Conservation (phyloP, 2,888 invertebrate genomes). For the Napeogenes sylphis region DNA sequence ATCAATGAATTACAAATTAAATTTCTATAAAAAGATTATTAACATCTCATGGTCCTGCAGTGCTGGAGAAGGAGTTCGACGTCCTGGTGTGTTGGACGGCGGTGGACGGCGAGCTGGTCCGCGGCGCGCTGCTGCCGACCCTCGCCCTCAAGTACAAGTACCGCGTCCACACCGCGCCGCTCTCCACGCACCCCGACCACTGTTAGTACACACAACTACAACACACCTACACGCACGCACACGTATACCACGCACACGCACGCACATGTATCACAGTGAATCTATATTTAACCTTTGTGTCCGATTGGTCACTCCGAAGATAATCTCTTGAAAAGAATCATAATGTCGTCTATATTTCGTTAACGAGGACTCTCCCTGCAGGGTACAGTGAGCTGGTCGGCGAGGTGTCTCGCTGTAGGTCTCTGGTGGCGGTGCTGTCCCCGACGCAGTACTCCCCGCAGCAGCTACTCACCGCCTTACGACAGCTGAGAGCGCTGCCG, state of each 20-base stretch:
- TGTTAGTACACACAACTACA: conserved; percentile 59
- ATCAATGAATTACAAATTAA: no score
- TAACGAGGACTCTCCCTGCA: conserved; percentile 35
- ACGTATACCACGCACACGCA: neutral
- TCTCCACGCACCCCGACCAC: conserved; percentile 71
- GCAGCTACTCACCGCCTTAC: conserved; percentile 59
- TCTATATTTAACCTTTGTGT: neutral
- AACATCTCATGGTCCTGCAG: conserved; percentile 37
- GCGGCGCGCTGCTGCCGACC: conserved; percentile 80
- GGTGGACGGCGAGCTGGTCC: conserved; percentile 79
- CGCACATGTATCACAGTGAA: neutral
- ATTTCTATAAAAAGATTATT: neutral
- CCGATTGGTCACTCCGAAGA: no score
- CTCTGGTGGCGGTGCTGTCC: conserved; percentile 66
- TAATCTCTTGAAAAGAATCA: no score
- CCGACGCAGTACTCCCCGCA: conserved; percentile 63
- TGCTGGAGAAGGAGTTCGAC: conserved; percentile 77
- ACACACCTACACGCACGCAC: neutral
- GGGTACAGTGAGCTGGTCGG: conserved; percentile 72
- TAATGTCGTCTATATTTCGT: neutral
- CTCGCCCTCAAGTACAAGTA: conserved; percentile 81
- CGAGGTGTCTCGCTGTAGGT: conserved; percentile 60
- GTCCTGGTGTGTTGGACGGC: conserved; percentile 80
- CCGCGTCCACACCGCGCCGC: conserved; percentile 76
- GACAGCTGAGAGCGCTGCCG: conserved; percentile 59